Percentiles rank a stretch among this genome's conserved stretches.
Conservation (phyloP, 2,888 invertebrate species). For the Geotrupes spiniger region DNA sequence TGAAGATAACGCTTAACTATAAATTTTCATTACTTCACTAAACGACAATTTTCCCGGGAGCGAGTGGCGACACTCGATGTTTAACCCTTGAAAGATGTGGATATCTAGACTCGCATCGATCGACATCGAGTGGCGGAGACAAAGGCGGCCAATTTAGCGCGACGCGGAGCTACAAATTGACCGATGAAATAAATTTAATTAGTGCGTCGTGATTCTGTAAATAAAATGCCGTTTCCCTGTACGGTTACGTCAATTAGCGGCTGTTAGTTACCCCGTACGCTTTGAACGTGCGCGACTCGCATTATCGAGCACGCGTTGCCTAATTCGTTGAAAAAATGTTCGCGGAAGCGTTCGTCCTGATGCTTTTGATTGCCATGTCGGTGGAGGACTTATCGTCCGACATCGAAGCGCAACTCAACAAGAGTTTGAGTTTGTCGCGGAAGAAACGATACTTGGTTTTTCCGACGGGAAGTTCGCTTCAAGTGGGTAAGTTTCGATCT, state of each 20-base stretch:
- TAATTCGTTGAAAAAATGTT: too few species aligned
- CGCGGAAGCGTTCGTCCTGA: too few species aligned
- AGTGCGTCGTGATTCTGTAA: too few species aligned
- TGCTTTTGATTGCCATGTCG: neutral
- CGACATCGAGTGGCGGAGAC: too few species aligned
- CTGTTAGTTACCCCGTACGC: neutral
- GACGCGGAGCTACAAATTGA: too few species aligned
- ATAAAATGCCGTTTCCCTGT: neutral
- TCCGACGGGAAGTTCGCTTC: conserved; percentile 52
- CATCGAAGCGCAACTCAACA: neutral
- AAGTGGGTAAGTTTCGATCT: conserved; percentile 43
- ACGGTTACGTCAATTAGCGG: conserved; percentile 2
- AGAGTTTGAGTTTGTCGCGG: conserved; percentile 35
- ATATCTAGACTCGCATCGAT: neutral
- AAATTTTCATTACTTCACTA: conserved; percentile 5
- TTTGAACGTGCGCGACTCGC: too few species aligned
- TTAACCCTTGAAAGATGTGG: conserved; percentile 4
- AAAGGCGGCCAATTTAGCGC: too few species aligned
- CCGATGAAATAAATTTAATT: too few species aligned
- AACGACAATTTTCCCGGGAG: conserved; percentile 5
- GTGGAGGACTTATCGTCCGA: neutral
- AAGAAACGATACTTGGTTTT: conserved; percentile 46
- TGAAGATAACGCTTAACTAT: neutral
- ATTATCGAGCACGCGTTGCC: too few species aligned
- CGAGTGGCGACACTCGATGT: conserved; percentile 4